Evolutionary conservation across 2,113 vertebrate genomes (phyloP).

Genomic region (Mus musculus): DNA sequence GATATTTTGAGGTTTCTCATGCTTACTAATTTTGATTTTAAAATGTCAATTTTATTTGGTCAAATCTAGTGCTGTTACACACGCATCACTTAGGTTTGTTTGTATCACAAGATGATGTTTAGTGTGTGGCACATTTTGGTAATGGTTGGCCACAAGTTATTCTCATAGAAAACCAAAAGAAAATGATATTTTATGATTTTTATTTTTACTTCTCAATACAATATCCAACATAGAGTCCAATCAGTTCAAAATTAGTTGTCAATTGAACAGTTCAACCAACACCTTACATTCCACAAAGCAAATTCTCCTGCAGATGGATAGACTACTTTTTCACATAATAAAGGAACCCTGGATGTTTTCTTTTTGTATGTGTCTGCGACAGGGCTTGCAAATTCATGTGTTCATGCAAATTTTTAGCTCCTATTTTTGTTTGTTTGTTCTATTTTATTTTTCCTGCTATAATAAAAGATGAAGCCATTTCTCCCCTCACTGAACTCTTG

Average conservation of each 20-base stretch:
- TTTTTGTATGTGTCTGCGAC: background rate
- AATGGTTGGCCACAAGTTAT: background rate
- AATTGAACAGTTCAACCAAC: background rate
- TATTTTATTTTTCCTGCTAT: background rate
- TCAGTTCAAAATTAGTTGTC: background rate
- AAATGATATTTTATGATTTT: background rate
- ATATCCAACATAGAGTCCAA: background rate
- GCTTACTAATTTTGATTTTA: background rate
- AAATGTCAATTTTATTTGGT: background rate
- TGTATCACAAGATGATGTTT: background rate
- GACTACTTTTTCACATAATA: constrained; percentile 5
- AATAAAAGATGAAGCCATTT: background rate
- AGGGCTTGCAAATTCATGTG: background rate
- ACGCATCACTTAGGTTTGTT: background rate
- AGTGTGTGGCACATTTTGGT: background rate
- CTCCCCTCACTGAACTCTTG: background rate
- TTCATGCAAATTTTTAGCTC: background rate
- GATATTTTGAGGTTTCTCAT: background rate
- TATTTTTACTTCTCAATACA: background rate
- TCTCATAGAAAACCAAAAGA: background rate
- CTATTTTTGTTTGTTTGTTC: background rate
- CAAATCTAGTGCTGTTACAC: too few relatives aligned
- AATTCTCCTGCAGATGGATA: background rate
- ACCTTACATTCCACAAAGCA: background rate
- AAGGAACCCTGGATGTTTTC: background rate